These are phyloP conservation scores for Diglossa brunneiventris DNA, from an alignment of 2,113 vertebrate genomes.

Conservation along the genomic window DNA sequence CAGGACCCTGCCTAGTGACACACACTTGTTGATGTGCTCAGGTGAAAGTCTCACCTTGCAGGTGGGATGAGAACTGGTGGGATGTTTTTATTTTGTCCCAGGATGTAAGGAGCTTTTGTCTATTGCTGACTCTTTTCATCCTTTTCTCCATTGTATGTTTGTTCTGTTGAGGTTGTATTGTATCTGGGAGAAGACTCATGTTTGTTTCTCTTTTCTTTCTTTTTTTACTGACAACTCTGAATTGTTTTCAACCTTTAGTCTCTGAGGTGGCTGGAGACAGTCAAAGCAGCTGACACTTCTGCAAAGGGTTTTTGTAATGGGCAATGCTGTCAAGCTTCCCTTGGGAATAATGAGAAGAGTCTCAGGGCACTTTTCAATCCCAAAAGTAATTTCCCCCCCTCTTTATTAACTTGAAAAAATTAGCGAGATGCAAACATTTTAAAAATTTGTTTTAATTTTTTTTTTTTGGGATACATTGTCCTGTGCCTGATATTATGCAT, in stretches of 20 bases:
- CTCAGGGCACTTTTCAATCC: not conserved
- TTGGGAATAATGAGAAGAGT: not conserved
- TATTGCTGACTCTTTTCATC: accelerated
- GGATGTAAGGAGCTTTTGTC: not conserved
- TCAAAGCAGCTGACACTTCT: not conserved
- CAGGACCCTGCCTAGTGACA: not conserved
- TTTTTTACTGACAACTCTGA: not conserved
- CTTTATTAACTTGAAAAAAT: not conserved
- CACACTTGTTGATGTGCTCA: not conserved
- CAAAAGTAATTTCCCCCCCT: accelerated
- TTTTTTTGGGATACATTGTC: too few relatives aligned
- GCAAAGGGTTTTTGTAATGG: not conserved
- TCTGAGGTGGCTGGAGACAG: not conserved
- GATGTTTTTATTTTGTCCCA: not conserved
- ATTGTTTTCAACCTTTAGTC: not conserved
- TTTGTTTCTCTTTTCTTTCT: not conserved
- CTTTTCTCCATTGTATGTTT: not conserved
- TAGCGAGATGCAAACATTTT: accelerated
- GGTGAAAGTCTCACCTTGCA: not conserved
- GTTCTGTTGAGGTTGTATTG: not conserved
- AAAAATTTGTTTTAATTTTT: not conserved
- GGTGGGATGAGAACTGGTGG: not conserved
- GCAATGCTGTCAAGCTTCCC: not conserved
- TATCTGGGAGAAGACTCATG: not conserved
- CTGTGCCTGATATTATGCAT: not conserved